Base-by-base conservation (phyloP, 2,113 vertebrate species). In the Notothenia rossii region DNA sequence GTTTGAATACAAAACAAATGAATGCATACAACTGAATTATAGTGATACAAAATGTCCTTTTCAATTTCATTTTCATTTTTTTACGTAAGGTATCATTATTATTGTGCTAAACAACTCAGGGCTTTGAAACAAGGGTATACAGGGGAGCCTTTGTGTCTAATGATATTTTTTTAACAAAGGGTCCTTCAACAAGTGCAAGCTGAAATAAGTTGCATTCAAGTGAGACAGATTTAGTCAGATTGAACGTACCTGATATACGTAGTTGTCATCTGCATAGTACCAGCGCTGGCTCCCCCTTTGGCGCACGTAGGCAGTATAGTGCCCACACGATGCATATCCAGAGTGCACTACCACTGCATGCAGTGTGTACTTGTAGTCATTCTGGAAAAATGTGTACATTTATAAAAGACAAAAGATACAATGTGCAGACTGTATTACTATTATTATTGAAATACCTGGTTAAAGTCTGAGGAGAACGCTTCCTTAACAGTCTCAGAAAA, bases 261-360 rank as follows among this genome's bases (percentile, higher is more conserved):
- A 0, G 81, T 84, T 85, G 85, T 95, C 95, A 71, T 94, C 12
- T 36, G 88, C 89, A 43, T 93, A 88, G 65, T 81, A 89, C 95
- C 95, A 95, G n/a, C 0, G 0, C 11, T 70, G 2, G 22, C 49
- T 82, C n/a, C 0, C 8, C 7, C 7, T 11, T 15, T 75, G 40
- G 4, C 63, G 86, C 17, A 95, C 77, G 7, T 64, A 94, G 7
- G 94, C 92, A 0, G 94, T 94, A 49, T 94, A 95, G 76, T 95
- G 95, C 0, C 95, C 95, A 43, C 0, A 88, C n/a, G 1, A 5
- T 6, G 90, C 82, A 14, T 0, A 1, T 10, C 95, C 95, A 61
- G 46, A 72, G 73, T 95, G 95, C 50, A 94, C 93, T 0, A 94
- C 86, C n/a, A 95, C 95, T 10, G 92, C 94, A 43, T 88, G 94